Conservation (phyloP, 2,113 vertebrate species). For the Bungarus multicinctus region DNA sequence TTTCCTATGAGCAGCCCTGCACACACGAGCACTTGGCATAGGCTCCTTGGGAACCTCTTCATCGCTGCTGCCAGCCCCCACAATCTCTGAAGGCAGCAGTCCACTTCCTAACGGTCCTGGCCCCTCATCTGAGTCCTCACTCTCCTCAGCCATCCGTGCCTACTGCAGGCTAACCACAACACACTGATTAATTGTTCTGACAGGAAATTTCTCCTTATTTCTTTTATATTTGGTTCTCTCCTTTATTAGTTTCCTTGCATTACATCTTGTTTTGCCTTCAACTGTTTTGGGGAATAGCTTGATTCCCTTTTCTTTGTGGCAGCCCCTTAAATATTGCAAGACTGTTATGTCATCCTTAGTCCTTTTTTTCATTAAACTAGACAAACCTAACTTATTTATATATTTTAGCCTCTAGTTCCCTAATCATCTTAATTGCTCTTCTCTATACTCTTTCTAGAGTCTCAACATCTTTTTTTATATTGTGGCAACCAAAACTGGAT, state of each 20-base stretch:
- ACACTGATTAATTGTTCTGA: not conserved
- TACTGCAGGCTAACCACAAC: too few species aligned
- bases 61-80: too few species aligned
- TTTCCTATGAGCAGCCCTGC: too few species aligned
- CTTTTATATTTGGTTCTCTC: not conserved
- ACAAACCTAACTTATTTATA: not conserved
- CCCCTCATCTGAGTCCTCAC: too few species aligned
- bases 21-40: too few species aligned
- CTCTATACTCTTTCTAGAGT: not conserved
- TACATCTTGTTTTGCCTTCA: not conserved
- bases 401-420: not conserved
- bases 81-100: too few species aligned
- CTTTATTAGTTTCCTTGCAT: not conserved
- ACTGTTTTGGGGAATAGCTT: not conserved
- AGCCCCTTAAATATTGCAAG: not conserved
- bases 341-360: not conserved
- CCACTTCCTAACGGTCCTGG: too few species aligned
- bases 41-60: too few species aligned
- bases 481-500: not conserved
- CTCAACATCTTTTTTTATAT: not conserved
- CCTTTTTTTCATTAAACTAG: not conserved
- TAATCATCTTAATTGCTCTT: not conserved
- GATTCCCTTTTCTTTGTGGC: not conserved
- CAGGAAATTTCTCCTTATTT: not conserved
- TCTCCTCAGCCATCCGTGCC: too few species aligned